Base-by-base conservation (phyloP, 2,888 invertebrate species). In the Uropetala carovei region DNA sequence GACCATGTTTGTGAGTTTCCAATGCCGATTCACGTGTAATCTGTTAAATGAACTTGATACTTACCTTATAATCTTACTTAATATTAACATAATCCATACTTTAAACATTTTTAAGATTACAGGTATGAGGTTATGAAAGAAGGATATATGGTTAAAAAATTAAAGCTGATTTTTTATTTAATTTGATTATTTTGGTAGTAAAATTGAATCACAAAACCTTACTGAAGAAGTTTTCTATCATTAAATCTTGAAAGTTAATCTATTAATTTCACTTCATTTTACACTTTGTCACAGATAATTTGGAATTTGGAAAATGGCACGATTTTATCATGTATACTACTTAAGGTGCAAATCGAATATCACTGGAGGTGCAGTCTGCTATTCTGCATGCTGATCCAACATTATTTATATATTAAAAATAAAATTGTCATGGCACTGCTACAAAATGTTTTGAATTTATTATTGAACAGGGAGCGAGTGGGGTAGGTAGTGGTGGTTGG, bases 341-440 rank as follows among this genome's bases (percentile, higher is more conserved):
- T 68, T 64, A 64, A 64, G 56, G 64, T 89, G 89, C 68, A 89
- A 64, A 13, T 89, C 43, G 18, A 16, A 89, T 43, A 89, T 64
- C 43, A 89, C 60, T 60, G 60, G 43, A 30, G 11, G 30, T 89
- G 89, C 89, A 89, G 89, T 89, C 89, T 89, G 89, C 89, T 89
- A 68, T 68, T 43, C 64, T 89, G 89, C 89, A 89, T 89, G 89
- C 89, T 89, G 58, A 11, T 43, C n/a, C 64, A 64, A 43, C 3
- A 10, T 43, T 27, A 57, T 27, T 75, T 75, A 75, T 27, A 75
- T 27, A 13, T 75, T 14, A 22, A 75, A 75, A 27, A 27, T n/a
- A 27, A 11, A 27, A 75, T 75, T 75, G 22, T 75, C 13, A 75
- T 75, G 27, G 13, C 27, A 43, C 43, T 43, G 43, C 43, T 43